A percentile compares a stretch with the other conserved stretches of the same genome.
Conservation (phyloP, 64 coral and sea anemone genomes). For the Actinia equina region DNA sequence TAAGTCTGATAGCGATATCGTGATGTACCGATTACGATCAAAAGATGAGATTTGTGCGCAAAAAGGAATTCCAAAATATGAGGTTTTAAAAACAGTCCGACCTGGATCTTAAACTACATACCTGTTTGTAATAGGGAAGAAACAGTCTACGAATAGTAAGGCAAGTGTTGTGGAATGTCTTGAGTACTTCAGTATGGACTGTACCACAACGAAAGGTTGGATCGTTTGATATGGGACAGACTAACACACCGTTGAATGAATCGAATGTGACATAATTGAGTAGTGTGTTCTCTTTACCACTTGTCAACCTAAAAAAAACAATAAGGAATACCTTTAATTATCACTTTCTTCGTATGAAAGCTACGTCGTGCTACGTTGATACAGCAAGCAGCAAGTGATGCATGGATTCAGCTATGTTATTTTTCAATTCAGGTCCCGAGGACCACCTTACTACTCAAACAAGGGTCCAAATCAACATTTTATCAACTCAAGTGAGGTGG, state of each 20-base stretch:
- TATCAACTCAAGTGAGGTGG: too few relatives aligned
- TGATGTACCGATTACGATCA: too few relatives aligned
- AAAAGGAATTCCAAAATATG: too few relatives aligned
- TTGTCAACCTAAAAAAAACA: conserved; percentile 32
- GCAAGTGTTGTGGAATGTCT: conserved; percentile 69
- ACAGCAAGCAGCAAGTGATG: too few relatives aligned
- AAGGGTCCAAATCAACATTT: too few relatives aligned
- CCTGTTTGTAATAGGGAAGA: conserved; percentile 63
- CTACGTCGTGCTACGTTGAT: too few relatives aligned
- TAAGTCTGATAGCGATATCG: too few relatives aligned
- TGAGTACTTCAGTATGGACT: conserved; percentile 52
- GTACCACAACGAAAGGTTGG: neutral
- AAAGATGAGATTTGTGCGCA: too few relatives aligned
- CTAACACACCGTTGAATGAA: conserved; percentile 60
- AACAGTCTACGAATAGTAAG: conserved; percentile 64
- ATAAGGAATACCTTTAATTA: neutral
- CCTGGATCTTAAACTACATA: neutral
- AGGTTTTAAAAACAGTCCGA: too few relatives aligned
- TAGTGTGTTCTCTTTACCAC: conserved; percentile 64
- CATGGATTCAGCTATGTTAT: too few relatives aligned
- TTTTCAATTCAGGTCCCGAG: too few relatives aligned
- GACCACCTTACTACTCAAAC: too few relatives aligned
- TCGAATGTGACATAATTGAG: conserved; percentile 68
- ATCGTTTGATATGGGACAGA: conserved; percentile 48
- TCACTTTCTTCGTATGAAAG: neutral